phyloP scores from a whole-genome alignment of 2,113 vertebrate genomes.

The Catharus minimus region DNA sequence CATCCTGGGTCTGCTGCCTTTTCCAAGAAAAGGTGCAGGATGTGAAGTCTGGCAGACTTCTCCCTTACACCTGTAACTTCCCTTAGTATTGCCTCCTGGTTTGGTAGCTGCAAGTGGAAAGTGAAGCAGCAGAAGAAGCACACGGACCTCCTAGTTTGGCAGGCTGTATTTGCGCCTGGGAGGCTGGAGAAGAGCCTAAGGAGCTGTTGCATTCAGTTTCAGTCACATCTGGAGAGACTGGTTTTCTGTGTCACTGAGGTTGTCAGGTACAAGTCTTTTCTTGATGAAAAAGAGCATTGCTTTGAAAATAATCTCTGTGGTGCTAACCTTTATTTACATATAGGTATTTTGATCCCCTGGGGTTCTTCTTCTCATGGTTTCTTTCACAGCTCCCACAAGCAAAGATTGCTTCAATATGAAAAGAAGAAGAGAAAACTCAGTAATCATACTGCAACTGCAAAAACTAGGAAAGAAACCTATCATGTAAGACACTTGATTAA shows the following conservation, averaged over 20 bases:
- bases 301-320: constrained; percentile 13
- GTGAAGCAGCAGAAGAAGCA: neutral
- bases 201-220: neutral
- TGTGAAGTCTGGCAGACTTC: neutral
- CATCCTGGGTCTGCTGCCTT: neutral
- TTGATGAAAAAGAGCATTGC: neutral
- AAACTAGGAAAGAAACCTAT: neutral
- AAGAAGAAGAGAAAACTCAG: neutral
- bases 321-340: neutral
- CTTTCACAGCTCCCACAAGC: neutral
- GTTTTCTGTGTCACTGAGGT: neutral
- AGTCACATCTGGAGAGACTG: neutral
- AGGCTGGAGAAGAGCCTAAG: neutral
- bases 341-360: neutral
- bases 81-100: neutral
- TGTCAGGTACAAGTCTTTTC: neutral
- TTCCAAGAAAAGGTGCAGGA: neutral
- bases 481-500: neutral
- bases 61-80: neutral
- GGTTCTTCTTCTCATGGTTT: neutral
- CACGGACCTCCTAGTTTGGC: neutral
- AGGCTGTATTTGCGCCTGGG: neutral
- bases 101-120: neutral
- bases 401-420: neutral
- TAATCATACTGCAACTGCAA: neutral